Percentiles rank a stretch among this genome's conserved stretches.
phyloP scores from a whole-genome alignment of 2,888 invertebrate genomes.

The Bruchidius siliquastri region DNA sequence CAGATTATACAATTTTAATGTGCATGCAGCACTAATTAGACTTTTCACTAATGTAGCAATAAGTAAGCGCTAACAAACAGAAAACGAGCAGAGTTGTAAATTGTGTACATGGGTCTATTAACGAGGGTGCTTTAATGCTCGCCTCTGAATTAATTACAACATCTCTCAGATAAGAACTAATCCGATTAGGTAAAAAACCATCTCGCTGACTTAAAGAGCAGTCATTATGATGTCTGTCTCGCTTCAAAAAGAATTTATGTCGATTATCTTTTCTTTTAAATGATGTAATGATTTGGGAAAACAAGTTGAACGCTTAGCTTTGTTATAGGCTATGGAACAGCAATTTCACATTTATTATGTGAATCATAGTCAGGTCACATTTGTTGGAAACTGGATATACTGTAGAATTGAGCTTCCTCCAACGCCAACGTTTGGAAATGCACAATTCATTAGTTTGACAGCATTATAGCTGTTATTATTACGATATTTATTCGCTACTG shows the following conservation, averaged over 20 bases:
- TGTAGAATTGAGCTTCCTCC: too few species aligned
- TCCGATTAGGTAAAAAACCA: neutral
- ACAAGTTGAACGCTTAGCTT: too few species aligned
- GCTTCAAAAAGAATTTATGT: neutral
- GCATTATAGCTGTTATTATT: too few species aligned
- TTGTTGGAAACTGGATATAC: too few species aligned
- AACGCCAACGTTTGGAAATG: too few species aligned
- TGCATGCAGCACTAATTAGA: constrained; percentile 1
- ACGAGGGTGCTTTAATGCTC: neutral
- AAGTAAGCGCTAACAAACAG: neutral
- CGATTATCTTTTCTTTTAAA: neutral
- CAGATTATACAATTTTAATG: neutral
- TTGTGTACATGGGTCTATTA: neutral
- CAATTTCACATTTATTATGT: too few species aligned
- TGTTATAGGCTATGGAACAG: too few species aligned
- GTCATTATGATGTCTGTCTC: neutral
- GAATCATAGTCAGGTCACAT: too few species aligned
- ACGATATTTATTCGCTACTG: too few species aligned
- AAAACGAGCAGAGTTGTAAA: neutral
- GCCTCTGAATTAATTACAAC: constrained; percentile 1
- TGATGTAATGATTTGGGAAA: neutral
- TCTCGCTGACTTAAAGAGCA: neutral
- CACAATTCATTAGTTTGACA: too few species aligned
- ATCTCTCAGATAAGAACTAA: neutral
- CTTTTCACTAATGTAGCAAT: neutral